Conservation (phyloP, 2,888 invertebrate genomes). For the Orthosia cruda region DNA sequence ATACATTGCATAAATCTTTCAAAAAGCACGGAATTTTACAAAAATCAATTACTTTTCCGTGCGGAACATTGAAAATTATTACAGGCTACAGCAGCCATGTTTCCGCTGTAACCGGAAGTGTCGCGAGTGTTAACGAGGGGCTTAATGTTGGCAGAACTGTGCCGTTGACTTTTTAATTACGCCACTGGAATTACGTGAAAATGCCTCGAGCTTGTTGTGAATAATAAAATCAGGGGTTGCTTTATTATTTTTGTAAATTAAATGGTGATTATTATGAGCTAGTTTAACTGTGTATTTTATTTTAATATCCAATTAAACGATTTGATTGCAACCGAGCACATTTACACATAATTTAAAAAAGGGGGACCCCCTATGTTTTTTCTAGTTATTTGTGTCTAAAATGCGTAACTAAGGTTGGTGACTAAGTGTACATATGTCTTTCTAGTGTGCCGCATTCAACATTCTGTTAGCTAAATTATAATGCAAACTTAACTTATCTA, state of each 20-base stretch:
- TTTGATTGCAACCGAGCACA: neutral
- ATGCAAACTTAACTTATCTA: no score
- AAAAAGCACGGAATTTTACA: neutral
- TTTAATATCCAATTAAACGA: no score
- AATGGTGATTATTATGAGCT: conserved; percentile 10
- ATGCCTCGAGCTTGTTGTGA: conserved; percentile 81
- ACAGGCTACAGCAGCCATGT: conserved; percentile 59
- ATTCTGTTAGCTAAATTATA: no score
- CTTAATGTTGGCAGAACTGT: conserved; percentile 87
- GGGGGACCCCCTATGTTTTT: no score
- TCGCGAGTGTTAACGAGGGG: conserved; percentile 86
- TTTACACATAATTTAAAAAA: neutral
- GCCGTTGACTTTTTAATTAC: conserved; percentile 90
- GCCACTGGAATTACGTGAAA: conserved; percentile 88
- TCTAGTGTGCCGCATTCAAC: no score
- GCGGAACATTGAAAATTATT: conserved; percentile 66
- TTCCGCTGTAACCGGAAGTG: conserved; percentile 70
- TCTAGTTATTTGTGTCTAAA: no score
- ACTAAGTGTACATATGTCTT: no score
- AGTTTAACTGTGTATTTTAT: neutral
- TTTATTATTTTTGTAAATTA: conserved; percentile 60
- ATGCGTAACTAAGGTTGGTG: no score
- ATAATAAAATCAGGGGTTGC: conserved; percentile 81
- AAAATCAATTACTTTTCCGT: conserved; percentile 50
- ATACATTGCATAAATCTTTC: neutral